Evolutionary conservation across 2,113 vertebrate species (phyloP).

Genomic region (Oreochromis spilurus): DNA sequence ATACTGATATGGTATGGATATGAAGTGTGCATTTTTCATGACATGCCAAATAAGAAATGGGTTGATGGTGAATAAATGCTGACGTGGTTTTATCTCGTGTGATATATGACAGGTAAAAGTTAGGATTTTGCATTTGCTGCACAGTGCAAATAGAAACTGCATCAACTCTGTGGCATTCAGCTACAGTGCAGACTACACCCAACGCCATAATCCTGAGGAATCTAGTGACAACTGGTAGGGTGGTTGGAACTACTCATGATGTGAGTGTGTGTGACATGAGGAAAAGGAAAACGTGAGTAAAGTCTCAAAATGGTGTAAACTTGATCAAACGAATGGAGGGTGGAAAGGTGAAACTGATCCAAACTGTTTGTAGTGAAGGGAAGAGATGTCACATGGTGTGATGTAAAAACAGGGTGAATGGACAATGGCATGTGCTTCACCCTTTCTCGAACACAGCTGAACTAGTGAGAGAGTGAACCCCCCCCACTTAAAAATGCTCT

Average conservation of each 20-base stretch:
- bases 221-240: slow-evolving; percentile 9
- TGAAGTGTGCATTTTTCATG: background rate
- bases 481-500: background rate
- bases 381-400: slow-evolving; percentile 24
- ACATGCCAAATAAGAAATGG: background rate
- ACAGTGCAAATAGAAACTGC: background rate
- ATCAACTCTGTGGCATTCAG: background rate
- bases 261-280: slow-evolving; percentile 33
- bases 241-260: background rate
- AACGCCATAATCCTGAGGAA: slow-evolving; percentile 8
- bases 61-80: background rate
- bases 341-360: slow-evolving; percentile 10
- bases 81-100: background rate
- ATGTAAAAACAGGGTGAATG: background rate
- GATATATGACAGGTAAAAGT: background rate
- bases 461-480: background rate
- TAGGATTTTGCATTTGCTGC: background rate
- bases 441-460: background rate
- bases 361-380: background rate
- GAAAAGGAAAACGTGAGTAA: background rate
- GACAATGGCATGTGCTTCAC: slow-evolving; percentile 66
- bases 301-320: slow-evolving; percentile 10
- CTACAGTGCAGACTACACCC: background rate
- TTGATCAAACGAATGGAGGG: slow-evolving; percentile 21
- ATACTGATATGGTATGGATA: background rate